Conservation (phyloP, 2,113 vertebrate species). For the Progne subis region DNA sequence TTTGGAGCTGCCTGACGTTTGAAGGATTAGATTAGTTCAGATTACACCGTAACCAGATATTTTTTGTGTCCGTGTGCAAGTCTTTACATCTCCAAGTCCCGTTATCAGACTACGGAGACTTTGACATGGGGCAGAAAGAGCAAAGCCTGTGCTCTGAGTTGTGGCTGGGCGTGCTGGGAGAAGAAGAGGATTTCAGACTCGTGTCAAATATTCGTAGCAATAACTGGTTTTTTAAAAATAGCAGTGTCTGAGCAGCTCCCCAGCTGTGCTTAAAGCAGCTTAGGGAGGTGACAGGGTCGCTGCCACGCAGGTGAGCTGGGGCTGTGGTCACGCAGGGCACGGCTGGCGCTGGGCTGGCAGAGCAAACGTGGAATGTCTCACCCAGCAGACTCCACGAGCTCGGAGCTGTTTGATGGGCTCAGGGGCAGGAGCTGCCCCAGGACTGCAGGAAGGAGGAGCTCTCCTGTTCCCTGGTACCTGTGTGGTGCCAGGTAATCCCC, state of each 20-base stretch:
- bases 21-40: neutral
- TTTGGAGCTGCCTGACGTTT: neutral
- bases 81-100: neutral
- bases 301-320: neutral
- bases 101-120: neutral
- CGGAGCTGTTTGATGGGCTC: neutral
- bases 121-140: neutral
- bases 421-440: neutral
- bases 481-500: neutral
- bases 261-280: neutral
- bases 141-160: neutral
- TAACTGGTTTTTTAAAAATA: neutral
- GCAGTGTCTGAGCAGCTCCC: neutral
- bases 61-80: neutral
- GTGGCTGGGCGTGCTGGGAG: neutral
- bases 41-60: neutral
- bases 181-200: neutral
- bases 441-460: neutral
- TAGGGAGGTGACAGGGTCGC: neutral
- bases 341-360: neutral
- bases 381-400: neutral
- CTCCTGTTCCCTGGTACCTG: neutral
- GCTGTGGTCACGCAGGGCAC: neutral
- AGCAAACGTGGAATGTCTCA: neutral
- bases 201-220: neutral